Conservation (phyloP, 2,797 vertebrate species). For the Myotis findleyi region DNA sequence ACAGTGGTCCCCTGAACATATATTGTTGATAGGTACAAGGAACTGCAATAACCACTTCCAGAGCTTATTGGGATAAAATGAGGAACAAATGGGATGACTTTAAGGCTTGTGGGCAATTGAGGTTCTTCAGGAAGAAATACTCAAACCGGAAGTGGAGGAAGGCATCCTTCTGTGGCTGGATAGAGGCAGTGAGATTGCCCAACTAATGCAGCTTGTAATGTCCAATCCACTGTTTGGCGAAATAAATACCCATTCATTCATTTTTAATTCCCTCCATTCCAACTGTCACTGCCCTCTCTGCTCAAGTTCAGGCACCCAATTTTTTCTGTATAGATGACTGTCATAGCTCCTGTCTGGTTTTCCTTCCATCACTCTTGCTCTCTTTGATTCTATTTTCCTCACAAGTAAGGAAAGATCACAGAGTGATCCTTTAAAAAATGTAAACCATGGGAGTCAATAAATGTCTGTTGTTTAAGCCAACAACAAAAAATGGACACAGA, state of each 20-base stretch:
- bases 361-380: background rate
- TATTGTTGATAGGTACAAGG: background rate
- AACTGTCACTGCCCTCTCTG: background rate
- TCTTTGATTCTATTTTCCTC: constrained; percentile 49
- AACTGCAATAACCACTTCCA: background rate
- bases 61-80: constrained; percentile 21
- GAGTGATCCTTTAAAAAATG: constrained; percentile 52
- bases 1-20: background rate
- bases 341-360: constrained; percentile 6
- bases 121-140: constrained; percentile 26
- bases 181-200: background rate
- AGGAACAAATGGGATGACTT: background rate
- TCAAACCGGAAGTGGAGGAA: background rate
- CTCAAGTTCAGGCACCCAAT: background rate
- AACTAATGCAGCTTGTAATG: background rate
- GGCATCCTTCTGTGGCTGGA: background rate
- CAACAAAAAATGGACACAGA: background rate
- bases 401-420: constrained; percentile 51
- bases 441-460: background rate
- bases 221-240: background rate
- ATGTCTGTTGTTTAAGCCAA: background rate
- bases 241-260: background rate
- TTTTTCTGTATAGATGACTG: background rate
- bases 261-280: constrained; percentile 20
- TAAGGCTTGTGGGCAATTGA: background rate